phyloP scores from a whole-genome alignment of 2,113 vertebrate species.

The Bambusicola thoracicus region DNA sequence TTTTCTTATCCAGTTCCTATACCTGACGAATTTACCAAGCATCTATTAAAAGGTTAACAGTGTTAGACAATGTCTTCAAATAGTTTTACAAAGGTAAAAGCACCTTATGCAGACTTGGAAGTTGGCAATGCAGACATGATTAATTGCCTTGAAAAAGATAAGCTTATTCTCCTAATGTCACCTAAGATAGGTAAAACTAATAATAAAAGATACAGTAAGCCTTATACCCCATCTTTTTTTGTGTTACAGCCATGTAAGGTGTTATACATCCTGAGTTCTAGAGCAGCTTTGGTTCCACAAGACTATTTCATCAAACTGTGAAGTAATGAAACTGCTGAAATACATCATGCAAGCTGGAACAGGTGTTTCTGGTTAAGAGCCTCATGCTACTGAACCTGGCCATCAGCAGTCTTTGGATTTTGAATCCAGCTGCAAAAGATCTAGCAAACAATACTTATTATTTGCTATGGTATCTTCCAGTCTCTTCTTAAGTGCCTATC shows the following conservation, averaged over 20 bases:
- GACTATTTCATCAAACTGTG: background rate
- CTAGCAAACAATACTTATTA: background rate
- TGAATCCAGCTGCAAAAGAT: background rate
- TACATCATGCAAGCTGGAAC: background rate
- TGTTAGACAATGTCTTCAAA: fast-evolving
- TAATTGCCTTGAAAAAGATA: background rate
- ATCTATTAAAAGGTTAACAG: background rate
- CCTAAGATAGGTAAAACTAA: background rate
- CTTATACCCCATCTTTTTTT: background rate
- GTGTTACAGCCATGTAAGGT: background rate
- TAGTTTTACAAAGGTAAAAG: background rate
- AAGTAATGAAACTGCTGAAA: background rate
- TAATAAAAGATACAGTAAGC: background rate
- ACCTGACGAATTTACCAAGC: background rate
- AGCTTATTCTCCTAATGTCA: background rate
- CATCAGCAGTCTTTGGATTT: background rate
- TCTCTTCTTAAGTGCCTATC: background rate
- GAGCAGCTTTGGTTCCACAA: background rate
- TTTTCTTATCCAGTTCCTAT: background rate
- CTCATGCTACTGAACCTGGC: background rate
- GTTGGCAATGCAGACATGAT: background rate
- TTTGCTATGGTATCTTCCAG: background rate
- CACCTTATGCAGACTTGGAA: background rate
- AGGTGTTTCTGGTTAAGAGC: background rate
- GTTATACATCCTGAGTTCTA: background rate